phyloP scores from a whole-genome alignment of 2,888 invertebrate species.

The Cordilura impudica region DNA sequence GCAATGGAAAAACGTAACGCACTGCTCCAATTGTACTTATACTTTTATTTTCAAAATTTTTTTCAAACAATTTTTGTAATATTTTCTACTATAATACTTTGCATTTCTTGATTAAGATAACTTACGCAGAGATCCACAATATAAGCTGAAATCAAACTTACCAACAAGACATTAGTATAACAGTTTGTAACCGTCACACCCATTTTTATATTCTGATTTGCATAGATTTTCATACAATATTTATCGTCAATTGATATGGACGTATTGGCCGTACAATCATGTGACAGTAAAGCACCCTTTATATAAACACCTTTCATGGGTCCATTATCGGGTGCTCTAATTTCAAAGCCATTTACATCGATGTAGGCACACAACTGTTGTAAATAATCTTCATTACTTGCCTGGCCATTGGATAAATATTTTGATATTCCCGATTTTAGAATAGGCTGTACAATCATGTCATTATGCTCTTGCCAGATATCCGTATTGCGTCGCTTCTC shows the following conservation, averaged over 20 bases:
- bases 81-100: too few relatives aligned
- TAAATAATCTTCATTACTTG: constrained; percentile 78
- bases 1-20: too few relatives aligned
- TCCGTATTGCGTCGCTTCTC: constrained; percentile 79
- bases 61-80: too few relatives aligned
- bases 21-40: too few relatives aligned
- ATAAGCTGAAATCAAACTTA: constrained; percentile 71
- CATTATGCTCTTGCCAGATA: constrained; percentile 80
- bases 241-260: constrained; percentile 85
- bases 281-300: constrained; percentile 84
- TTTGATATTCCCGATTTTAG: constrained; percentile 65
- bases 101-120: too few relatives aligned
- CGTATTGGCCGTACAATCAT: constrained; percentile 86
- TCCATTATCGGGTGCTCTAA: constrained; percentile 79
- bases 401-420: constrained; percentile 69
- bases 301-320: constrained; percentile 84
- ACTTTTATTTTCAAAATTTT: too few relatives aligned
- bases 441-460: constrained; percentile 77
- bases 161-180: constrained; percentile 85
- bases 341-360: constrained; percentile 89
- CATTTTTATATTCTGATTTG: constrained; percentile 81
- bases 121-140: too few relatives aligned
- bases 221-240: constrained; percentile 83
- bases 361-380: constrained; percentile 86
- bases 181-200: constrained; percentile 83